These are phyloP conservation scores for Sebastolobus alascanus DNA, from an alignment of 2,797 vertebrate species.

Conservation along the genomic window DNA sequence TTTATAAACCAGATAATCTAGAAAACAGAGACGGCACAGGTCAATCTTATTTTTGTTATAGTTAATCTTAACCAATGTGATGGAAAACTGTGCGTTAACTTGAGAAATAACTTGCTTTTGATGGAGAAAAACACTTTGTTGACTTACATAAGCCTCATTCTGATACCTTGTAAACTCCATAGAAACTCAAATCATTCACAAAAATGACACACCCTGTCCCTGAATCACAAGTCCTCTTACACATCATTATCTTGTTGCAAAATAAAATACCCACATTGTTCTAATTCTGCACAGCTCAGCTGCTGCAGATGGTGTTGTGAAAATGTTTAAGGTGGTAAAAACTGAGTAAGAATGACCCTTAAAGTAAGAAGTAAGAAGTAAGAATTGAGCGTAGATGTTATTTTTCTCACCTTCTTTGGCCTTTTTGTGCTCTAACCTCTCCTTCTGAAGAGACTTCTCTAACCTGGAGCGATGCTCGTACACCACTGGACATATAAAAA, in stretches of 20 bases:
- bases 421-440: slow-evolving; percentile 98
- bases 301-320: neutral
- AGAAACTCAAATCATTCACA: neutral
- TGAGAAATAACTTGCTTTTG: neutral
- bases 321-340: neutral
- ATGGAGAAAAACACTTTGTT: neutral
- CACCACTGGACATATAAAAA: slow-evolving; percentile 87
- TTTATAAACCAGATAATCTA: slow-evolving; percentile 98
- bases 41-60: neutral
- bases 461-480: slow-evolving; percentile 98
- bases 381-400: neutral
- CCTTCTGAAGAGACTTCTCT: slow-evolving; percentile 98
- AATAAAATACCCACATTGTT: neutral
- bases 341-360: neutral
- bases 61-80: neutral
- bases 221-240: neutral
- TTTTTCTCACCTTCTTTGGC: slow-evolving; percentile 93
- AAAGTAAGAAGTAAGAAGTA: no score
- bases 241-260: neutral
- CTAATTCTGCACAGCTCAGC: neutral
- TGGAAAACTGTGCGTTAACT: neutral
- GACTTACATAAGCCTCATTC: neutral
- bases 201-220: neutral
- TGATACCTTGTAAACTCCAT: neutral
- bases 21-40: slow-evolving; percentile 41